Evolutionary conservation across 2,797 vertebrate species (phyloP).

Genomic region (Sebastes goodei): DNA sequence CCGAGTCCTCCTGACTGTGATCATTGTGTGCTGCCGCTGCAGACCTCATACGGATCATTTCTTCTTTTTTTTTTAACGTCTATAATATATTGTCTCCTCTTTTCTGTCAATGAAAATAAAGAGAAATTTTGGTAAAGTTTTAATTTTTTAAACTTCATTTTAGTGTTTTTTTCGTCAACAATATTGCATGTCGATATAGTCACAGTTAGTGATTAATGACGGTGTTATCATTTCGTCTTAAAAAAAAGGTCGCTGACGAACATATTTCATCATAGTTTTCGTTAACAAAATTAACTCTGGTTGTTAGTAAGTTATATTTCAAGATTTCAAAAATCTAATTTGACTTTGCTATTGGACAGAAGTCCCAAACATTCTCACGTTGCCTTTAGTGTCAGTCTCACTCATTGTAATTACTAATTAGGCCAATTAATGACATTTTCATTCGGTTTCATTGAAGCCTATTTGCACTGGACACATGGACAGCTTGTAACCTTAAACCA

Average conservation of each 20-base stretch:
- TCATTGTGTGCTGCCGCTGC: too few relatives aligned
- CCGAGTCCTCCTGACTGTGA: rapidly evolving
- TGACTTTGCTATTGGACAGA: rapidly evolving
- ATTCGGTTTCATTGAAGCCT: background rate
- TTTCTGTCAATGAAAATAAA: too few relatives aligned
- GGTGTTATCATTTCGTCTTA: too few relatives aligned
- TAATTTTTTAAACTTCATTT: rapidly evolving
- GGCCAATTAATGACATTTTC: background rate
- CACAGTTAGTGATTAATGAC: too few relatives aligned
- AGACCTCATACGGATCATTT: too few relatives aligned
- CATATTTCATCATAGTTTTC: rapidly evolving
- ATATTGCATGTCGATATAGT: too few relatives aligned
- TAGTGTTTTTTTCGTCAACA: too few relatives aligned
- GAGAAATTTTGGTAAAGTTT: too few relatives aligned
- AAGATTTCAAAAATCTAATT: background rate
- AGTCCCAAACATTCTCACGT: too few relatives aligned
- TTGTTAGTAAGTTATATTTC: background rate
- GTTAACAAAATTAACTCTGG: rapidly evolving
- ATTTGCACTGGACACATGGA: background rate
- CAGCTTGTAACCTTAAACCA: background rate
- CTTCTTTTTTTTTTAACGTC: rapidly evolving
- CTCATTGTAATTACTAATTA: background rate
- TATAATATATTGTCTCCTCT: too few relatives aligned
- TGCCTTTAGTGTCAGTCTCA: too few relatives aligned
- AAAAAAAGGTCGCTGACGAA: too few relatives aligned